A percentile compares a stretch with the other conserved stretches of the same genome.
These are phyloP conservation scores for Thamnophis sirtalis DNA, from an alignment of 2,113 vertebrate genomes.

Conservation along the genomic window DNA sequence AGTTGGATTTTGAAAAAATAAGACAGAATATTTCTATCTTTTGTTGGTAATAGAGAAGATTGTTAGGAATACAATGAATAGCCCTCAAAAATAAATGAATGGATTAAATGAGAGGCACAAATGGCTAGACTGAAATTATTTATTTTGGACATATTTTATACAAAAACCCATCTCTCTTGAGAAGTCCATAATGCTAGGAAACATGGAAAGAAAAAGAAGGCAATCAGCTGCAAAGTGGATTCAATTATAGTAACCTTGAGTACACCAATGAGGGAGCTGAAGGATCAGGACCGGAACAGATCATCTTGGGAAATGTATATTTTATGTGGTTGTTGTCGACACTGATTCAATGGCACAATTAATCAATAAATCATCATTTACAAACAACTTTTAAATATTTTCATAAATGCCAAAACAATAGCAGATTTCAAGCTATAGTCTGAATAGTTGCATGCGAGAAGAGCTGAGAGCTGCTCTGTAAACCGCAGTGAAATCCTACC, in stretches of 20 bases:
- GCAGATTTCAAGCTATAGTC: not conserved
- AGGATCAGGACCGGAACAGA: not conserved
- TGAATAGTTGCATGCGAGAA: not conserved
- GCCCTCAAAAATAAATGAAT: not conserved
- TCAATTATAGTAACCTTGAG: not conserved
- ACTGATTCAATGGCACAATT: not conserved
- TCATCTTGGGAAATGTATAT: not conserved
- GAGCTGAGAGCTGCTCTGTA: not conserved
- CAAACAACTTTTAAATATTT: not conserved
- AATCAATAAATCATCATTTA: not conserved
- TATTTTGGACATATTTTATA: not conserved
- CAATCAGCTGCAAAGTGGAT: not conserved
- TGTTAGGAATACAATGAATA: not conserved
- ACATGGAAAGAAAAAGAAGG: not conserved
- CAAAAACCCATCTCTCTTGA: not conserved
- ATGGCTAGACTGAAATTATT: not conserved
- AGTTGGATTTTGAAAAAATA: not conserved
- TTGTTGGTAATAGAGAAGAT: not conserved
- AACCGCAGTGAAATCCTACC: constrained; percentile 55
- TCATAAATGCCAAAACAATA: not conserved
- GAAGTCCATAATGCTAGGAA: not conserved
- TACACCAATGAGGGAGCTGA: not conserved
- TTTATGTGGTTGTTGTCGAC: not conserved
- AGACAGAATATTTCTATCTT: not conserved
- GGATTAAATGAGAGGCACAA: not conserved